Conservation (phyloP, 2,113 vertebrate species). For the Hyla sarda region DNA sequence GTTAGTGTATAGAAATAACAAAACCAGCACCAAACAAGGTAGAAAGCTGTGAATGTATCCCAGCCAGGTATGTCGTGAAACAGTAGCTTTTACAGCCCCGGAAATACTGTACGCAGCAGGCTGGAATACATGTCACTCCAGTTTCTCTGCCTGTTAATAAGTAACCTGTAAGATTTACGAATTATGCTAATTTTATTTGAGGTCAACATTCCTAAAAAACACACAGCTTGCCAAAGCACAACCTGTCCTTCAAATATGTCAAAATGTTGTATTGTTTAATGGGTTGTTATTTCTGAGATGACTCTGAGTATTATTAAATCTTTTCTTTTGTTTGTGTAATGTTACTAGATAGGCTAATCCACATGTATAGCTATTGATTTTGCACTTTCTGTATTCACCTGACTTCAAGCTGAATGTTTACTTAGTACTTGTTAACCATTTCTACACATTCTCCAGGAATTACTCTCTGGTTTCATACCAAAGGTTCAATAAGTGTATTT, state of each 20-base stretch:
- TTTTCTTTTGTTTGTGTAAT: background rate
- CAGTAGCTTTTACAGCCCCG: constrained; percentile 56
- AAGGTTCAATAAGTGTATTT: background rate
- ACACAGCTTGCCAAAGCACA: constrained; percentile 6
- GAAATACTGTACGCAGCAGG: constrained; percentile 61
- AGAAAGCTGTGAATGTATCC: background rate
- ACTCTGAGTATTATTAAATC: background rate
- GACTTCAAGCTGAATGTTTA: background rate
- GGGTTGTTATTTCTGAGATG: background rate
- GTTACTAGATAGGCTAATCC: constrained; percentile 7
- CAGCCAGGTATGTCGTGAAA: constrained; percentile 47
- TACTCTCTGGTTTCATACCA: background rate
- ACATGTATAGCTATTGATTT: constrained; percentile 51
- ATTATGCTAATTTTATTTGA: constrained; percentile 49
- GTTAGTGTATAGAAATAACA: background rate
- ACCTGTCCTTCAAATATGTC: background rate
- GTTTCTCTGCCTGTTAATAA: constrained; percentile 72
- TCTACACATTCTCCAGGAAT: background rate
- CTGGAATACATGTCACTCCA: constrained; percentile 59
- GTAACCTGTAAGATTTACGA: constrained; percentile 64
- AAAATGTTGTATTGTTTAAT: background rate
- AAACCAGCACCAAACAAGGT: constrained; percentile 8
- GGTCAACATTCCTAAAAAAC: constrained; percentile 19
- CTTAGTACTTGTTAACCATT: background rate
- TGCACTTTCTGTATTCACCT: constrained; percentile 5